Conservation (phyloP, 2,797 vertebrate genomes). For the Emys orbicularis region DNA sequence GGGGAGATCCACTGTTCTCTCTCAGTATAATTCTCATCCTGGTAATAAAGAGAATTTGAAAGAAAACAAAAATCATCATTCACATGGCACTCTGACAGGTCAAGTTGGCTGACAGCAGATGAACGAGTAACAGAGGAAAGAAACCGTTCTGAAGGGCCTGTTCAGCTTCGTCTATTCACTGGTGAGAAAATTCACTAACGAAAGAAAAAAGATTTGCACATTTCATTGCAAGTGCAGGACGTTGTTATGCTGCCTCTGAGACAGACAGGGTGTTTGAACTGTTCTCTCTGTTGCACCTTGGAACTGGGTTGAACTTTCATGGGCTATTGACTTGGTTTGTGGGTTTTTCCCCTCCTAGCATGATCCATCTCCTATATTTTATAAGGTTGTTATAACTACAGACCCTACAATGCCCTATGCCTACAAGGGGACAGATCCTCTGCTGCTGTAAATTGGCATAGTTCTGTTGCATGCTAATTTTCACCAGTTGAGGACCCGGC, state of each 20-base stretch:
- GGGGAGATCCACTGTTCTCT: background rate
- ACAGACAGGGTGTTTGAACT: background rate
- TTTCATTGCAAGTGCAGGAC: background rate
- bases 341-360: background rate
- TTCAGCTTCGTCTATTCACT: background rate
- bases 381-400: background rate
- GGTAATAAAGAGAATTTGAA: background rate
- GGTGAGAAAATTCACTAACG: background rate
- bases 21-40: background rate
- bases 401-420: background rate
- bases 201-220: background rate
- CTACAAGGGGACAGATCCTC: background rate
- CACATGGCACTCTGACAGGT: background rate
- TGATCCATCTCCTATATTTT: background rate
- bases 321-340: background rate
- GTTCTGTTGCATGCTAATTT: background rate
- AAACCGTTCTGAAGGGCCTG: rapidly evolving
- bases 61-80: background rate
- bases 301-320: background rate
- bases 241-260: background rate
- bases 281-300: background rate
- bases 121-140: background rate
- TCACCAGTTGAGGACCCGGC: background rate
- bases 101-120: background rate
- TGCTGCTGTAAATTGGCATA: background rate